phyloP scores from a whole-genome alignment of 2,113 vertebrate genomes.

The Condylura cristata region DNA sequence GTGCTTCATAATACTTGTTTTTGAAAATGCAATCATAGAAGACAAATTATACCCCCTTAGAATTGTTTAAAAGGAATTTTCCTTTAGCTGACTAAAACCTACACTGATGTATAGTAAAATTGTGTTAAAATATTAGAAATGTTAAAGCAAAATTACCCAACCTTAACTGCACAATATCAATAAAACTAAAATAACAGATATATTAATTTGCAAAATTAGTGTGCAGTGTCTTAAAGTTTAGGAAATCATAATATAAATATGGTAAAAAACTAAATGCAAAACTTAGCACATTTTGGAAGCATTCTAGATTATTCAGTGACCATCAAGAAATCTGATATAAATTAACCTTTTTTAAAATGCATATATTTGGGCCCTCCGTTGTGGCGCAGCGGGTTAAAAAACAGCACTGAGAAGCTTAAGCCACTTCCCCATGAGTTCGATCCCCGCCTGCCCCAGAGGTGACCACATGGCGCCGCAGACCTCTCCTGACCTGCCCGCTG shows the following conservation, averaged over 20 bases:
- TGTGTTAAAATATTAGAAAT: neutral
- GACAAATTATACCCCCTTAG: neutral
- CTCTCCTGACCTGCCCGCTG: no score
- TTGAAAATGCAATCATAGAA: neutral
- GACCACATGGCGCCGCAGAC: no score
- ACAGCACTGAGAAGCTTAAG: no score
- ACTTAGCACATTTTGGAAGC: conserved; percentile 47
- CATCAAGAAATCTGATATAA: neutral
- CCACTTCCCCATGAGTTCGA: no score
- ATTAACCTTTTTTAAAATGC: neutral
- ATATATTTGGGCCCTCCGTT: no score
- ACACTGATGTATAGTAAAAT: conserved; percentile 19
- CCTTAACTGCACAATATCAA: neutral
- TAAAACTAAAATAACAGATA: neutral
- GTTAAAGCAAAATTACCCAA: neutral
- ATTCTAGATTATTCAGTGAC: neutral
- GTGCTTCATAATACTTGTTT: neutral
- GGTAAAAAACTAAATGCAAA: neutral
- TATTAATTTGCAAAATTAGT: neutral
- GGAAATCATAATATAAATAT: neutral
- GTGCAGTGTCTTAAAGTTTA: neutral
- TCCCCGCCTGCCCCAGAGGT: no score
- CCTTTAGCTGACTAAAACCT: neutral
- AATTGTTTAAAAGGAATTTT: neutral
- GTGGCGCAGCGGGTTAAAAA: no score